Conservation (phyloP, 2,797 vertebrate genomes). For the Lagorchestes hirsutus region DNA sequence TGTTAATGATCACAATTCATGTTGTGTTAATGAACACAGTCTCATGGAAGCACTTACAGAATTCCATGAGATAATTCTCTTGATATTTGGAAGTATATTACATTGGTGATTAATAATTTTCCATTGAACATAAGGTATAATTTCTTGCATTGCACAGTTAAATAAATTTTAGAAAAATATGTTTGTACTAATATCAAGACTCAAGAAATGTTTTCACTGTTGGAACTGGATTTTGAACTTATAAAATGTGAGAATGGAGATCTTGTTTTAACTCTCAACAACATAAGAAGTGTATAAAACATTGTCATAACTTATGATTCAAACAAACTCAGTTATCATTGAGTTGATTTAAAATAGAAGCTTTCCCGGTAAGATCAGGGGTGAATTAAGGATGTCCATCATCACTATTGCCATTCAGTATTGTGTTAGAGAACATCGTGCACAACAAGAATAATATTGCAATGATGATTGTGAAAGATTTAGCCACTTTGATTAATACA, state of each 20-base stretch:
- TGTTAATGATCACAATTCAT: not conserved
- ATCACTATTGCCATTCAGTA: not conserved
- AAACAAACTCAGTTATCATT: slow-evolving; percentile 14
- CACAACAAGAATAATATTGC: not conserved
- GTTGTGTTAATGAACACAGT: not conserved
- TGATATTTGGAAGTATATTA: slow-evolving; percentile 9
- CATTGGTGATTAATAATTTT: slow-evolving; percentile 1
- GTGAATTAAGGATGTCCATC: not conserved
- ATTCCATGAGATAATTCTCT: slow-evolving; percentile 35
- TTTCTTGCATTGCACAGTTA: not conserved
- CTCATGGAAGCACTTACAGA: not conserved
- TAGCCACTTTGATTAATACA: too few relatives aligned
- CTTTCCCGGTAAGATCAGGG: not conserved
- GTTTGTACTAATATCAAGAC: not conserved
- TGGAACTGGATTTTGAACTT: not conserved
- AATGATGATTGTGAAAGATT: not conserved
- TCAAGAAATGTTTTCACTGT: not conserved
- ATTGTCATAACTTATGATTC: slow-evolving; percentile 25
- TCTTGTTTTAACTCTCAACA: slow-evolving; percentile 23
- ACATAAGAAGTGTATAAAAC: slow-evolving; percentile 23
- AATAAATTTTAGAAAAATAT: slow-evolving; percentile 34
- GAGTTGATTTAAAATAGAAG: slow-evolving; percentile 6
- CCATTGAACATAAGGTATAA: not conserved
- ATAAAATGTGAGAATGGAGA: slow-evolving; percentile 14
- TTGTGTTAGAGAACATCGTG: not conserved